These are phyloP conservation scores for Propithecus deckenii DNA, from an alignment of 2,797 vertebrate species.

Conservation along the genomic window DNA sequence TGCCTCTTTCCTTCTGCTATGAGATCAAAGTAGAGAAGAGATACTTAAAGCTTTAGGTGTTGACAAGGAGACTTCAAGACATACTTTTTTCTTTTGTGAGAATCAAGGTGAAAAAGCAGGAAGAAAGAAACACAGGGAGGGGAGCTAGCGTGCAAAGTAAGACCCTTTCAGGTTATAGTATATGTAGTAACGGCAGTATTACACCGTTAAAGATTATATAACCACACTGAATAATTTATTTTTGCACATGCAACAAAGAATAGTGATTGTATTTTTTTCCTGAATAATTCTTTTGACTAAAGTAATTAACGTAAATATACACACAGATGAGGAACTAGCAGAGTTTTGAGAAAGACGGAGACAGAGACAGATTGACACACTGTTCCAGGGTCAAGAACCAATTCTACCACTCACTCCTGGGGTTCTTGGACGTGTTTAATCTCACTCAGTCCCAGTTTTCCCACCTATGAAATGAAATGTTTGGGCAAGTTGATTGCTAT, in stretches of 20 bases:
- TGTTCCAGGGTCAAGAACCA: not conserved
- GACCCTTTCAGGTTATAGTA: not conserved
- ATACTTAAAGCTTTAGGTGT: not conserved
- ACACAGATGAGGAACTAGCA: not conserved
- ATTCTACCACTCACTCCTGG: not conserved
- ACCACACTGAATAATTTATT: not conserved
- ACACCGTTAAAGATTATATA: not conserved
- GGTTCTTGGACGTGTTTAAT: not conserved
- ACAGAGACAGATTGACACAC: not conserved
- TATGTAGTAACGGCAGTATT: not conserved
- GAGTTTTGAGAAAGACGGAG: not conserved
- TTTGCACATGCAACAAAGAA: not conserved
- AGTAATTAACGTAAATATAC: not conserved
- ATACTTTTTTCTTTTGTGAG: not conserved
- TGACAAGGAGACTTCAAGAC: not conserved
- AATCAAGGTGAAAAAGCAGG: not conserved
- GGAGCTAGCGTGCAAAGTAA: not conserved
- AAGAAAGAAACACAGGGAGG: not conserved
- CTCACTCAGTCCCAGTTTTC: not conserved
- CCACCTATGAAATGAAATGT: not conserved
- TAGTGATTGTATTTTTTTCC: not conserved
- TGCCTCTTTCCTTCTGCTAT: not conserved
- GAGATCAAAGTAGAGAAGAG: not conserved
- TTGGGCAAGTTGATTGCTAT: not conserved
- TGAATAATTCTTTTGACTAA: slow-evolving; percentile 34